Evolutionary conservation across 2,888 invertebrate genomes (phyloP), one percentile per base, ranked within the genome.

Genomic region (Trichopoda pennipes): DNA sequence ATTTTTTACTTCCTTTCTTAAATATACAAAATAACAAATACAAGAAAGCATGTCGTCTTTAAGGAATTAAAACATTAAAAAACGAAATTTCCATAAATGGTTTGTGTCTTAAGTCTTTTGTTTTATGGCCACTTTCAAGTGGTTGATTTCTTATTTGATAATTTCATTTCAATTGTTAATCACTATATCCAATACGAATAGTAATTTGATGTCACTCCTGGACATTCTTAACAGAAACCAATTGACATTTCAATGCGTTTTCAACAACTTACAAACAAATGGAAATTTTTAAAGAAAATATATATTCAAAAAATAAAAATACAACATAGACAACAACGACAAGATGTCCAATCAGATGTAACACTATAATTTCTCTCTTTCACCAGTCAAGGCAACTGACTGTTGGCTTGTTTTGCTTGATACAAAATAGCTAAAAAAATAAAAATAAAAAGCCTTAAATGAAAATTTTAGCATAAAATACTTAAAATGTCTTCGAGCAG

Each of bases 171-270:
- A 81, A 81, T 73, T 74, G 74, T 81, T 82, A 79, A 82, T 82
- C 82, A 82, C 75, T 61, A 75, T 79, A 82, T 82, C 82, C 78
- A 78, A 82, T 51, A 55, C 42, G 66, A 68, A 68, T 72, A 68
- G 79, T 75, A 79, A 66, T 75, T 78, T 72, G 42, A 38, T 82
- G 82, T 82, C 82, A 82, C 58, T 75, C 60, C 69, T 56, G 49
- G 79, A 82, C 75, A 79, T 78, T 79, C 79, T 70, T 56, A 78
- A 74, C 63, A 69, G 76, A 49, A 78, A 70, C 69, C 81, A 72
- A 79, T 84, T 85, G 85, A 85, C 85, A 85, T 84, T 82, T 85
- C 84, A 85, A 84, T 85, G 84, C 77, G 76, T 75, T 74, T 16
- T 19, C 47, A 58, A 42, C 61, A 56, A 28, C 28, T 28, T 58